phyloP scores from a whole-genome alignment of 2,888 invertebrate species.

The Liopterus haemorrhoidalis region DNA sequence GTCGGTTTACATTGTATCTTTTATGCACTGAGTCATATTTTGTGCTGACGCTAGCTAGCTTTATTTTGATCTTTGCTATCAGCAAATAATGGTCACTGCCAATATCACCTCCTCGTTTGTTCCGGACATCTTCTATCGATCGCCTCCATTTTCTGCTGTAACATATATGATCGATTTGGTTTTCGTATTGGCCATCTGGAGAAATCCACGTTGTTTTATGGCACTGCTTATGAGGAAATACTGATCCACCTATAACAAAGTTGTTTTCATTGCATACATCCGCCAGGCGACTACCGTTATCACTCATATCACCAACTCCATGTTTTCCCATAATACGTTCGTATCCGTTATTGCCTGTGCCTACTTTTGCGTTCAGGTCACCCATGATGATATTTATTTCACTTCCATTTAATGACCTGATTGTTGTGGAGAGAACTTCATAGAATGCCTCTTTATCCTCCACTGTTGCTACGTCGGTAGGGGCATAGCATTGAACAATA shows the following conservation, averaged over 20 bases:
- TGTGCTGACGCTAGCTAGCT: conserved; percentile 10
- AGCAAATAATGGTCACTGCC: conserved; percentile 18
- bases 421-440: conserved; percentile 1
- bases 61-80: conserved; percentile 13
- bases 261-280: conserved; percentile 4
- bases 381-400: conserved; percentile 19
- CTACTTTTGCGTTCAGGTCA: conserved; percentile 21
- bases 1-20: too few species aligned
- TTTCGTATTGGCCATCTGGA: conserved; percentile 17
- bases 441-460: conserved; percentile 17
- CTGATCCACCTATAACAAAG: conserved; percentile 4
- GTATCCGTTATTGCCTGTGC: conserved; percentile 10
- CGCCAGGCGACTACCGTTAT: conserved; percentile 12
- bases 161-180: conserved; percentile 23
- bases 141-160: conserved; percentile 19
- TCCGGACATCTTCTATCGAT: conserved; percentile 19
- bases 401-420: neutral
- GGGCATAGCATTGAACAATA: conserved; percentile 21
- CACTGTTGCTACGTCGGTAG: conserved; percentile 16
- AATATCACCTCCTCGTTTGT: conserved; percentile 16
- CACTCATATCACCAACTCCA: conserved; percentile 13
- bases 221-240: conserved; percentile 1
- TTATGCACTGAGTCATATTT: too few species aligned
- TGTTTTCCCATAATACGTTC: conserved; percentile 14
- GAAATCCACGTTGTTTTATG: conserved; percentile 24